phyloP scores from a whole-genome alignment of 2,113 vertebrate species.

The Fukomys damarensis region DNA sequence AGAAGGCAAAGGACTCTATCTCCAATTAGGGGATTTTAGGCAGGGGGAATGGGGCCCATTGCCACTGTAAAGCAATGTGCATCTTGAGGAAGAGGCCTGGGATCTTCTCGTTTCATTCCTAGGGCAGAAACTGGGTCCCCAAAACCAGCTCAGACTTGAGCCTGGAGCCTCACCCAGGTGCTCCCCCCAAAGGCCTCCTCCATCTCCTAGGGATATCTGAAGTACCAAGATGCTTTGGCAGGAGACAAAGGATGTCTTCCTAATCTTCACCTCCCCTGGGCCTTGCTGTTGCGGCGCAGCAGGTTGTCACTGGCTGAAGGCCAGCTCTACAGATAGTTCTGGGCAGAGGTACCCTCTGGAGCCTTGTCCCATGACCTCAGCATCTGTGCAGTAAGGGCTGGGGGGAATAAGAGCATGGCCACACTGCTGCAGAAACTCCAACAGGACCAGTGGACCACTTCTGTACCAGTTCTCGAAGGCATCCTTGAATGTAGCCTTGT shows the following conservation, averaged over 20 bases:
- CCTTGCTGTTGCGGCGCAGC: neutral
- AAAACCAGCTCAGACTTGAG: neutral
- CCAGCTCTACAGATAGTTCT: neutral
- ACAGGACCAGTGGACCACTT: neutral
- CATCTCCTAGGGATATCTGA: neutral
- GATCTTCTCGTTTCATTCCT: neutral
- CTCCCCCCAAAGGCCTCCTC: neutral
- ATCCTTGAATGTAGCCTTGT: constrained; percentile 44
- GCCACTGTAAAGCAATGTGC: neutral
- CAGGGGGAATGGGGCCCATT: neutral
- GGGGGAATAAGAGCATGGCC: neutral
- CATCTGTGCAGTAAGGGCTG: neutral
- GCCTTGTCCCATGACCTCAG: neutral
- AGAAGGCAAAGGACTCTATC: neutral
- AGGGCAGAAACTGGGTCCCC: neutral
- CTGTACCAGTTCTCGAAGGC: neutral
- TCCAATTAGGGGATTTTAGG: neutral
- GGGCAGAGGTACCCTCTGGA: neutral
- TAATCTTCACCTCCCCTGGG: neutral
- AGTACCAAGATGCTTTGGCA: neutral
- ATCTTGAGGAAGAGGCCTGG: neutral
- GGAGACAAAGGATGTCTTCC: neutral
- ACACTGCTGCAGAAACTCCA: neutral
- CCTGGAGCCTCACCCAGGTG: neutral
- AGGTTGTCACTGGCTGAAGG: neutral